Base-by-base conservation (phyloP, 2,888 invertebrate genomes). In the Metalampra italica region DNA sequence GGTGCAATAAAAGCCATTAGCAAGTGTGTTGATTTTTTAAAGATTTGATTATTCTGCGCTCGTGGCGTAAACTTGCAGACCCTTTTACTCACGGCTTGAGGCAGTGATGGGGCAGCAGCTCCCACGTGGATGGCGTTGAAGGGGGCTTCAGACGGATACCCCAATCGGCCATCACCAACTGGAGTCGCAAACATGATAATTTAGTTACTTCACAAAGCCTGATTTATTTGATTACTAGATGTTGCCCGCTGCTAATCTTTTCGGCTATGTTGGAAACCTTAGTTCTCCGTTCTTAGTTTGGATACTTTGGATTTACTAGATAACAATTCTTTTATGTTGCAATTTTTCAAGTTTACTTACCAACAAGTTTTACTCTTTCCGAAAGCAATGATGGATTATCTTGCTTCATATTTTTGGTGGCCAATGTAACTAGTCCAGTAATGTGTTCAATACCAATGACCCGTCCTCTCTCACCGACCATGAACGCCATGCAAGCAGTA, bases 41-140 rank as follows among this genome's bases (percentile, higher is more conserved):
- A n/a, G n/a, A n/a, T n/a, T n/a, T n/a, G n/a, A n/a, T n/a, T n/a
- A n/a, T n/a, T n/a, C n/a, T n/a, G n/a, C n/a, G n/a, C n/a, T n/a
- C n/a, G n/a, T n/a, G n/a, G n/a, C n/a, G n/a, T n/a, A n/a, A n/a
- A n/a, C n/a, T n/a, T n/a, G n/a, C n/a, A n/a, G n/a, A n/a, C n/a
- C n/a, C n/a, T n/a, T 22, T 22, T 22, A 89, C 84, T 91, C 74
- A 96, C 92, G 60, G 92, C 91, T 76, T 93, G 90, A 29, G 97
- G 97, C 50, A 95, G 87, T 49, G 90, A 91, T 4, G 95, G 92
- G 9, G 97, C 95, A 32, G 97, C 97, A 9, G 97, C 97, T 45
- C 97, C 97, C 7, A 97, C 97, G 82, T 98, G 98, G 62, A 98
- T 98, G 13, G 97, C 97, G 89, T 97, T 94, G 70, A 94, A 98